These are phyloP conservation scores for Cygnus buccinator DNA, from an alignment of 2,113 vertebrate genomes.

Conservation along the genomic window DNA sequence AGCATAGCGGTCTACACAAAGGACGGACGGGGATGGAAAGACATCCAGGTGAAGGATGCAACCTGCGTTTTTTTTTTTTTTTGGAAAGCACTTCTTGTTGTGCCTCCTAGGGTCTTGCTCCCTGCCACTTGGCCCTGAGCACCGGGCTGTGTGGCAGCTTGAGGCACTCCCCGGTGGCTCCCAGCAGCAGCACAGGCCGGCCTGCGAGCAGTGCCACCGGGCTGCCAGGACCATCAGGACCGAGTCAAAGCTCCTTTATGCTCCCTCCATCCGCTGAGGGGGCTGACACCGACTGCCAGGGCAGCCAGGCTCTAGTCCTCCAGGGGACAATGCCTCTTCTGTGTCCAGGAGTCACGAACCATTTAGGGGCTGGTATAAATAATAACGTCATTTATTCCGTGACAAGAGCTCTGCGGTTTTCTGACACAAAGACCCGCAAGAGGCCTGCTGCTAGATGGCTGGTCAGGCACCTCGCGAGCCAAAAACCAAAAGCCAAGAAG, in stretches of 20 bases:
- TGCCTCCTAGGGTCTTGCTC: neutral
- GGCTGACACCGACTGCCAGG: neutral
- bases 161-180: too few relatives aligned
- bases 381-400: neutral
- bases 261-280: neutral
- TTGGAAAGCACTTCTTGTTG: neutral
- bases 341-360: neutral
- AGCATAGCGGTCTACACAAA: too few relatives aligned
- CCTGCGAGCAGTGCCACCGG: neutral
- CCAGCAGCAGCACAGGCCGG: neutral
- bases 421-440: neutral
- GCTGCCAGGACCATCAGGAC: neutral
- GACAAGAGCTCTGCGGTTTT: neutral
- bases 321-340: slow-evolving; percentile 10
- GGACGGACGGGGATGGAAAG: neutral
- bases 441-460: neutral
- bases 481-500: neutral
- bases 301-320: neutral
- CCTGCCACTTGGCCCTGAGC: neutral
- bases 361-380: neutral
- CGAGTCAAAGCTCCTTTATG: neutral
- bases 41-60: neutral
- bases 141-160: rapidly evolving
- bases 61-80: neutral
- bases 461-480: rapidly evolving